Evolutionary conservation across 1,140 invertebrate genomes (phyloP).

Genomic region (Magallana ariakensis): DNA sequence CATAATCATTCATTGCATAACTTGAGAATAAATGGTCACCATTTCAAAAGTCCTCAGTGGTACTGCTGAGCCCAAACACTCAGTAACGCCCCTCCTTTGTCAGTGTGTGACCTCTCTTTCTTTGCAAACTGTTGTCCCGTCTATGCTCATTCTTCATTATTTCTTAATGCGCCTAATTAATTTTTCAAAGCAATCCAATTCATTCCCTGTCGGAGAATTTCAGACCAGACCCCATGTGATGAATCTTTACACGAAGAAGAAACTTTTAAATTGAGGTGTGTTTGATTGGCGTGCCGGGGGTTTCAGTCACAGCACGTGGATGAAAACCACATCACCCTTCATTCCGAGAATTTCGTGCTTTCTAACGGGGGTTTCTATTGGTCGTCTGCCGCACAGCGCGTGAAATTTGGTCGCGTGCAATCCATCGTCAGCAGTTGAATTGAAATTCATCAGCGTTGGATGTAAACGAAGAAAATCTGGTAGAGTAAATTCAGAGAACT

Average conservation of each 20-base stretch:
- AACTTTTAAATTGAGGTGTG: conserved; percentile 1
- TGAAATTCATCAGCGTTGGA: conserved; percentile 33
- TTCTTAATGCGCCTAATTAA: conserved; percentile 37
- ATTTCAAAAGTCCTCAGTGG: neutral
- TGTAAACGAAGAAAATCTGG: conserved; percentile 32
- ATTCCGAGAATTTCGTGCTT: neutral
- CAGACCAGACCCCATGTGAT: neutral
- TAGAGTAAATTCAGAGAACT: conserved; percentile 9
- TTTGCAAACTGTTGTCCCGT: neutral
- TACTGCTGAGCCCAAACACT: neutral
- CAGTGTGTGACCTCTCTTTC: neutral
- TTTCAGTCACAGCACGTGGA: conserved; percentile 17
- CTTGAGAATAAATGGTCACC: neutral
- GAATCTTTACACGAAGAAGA: neutral
- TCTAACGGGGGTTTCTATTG: conserved; percentile 21
- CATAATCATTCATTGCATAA: neutral
- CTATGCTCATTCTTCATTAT: neutral
- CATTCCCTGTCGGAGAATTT: neutral
- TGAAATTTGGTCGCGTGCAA: conserved; percentile 35
- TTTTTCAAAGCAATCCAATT: conserved; percentile 24
- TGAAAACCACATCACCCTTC: conserved; percentile 30
- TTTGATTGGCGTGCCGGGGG: conserved; percentile 14
- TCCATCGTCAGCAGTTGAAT: conserved; percentile 35
- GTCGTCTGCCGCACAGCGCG: neutral
- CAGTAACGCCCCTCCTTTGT: neutral